phyloP scores from a whole-genome alignment of 1,140 invertebrate species.

The Drosophila ironensis region DNA sequence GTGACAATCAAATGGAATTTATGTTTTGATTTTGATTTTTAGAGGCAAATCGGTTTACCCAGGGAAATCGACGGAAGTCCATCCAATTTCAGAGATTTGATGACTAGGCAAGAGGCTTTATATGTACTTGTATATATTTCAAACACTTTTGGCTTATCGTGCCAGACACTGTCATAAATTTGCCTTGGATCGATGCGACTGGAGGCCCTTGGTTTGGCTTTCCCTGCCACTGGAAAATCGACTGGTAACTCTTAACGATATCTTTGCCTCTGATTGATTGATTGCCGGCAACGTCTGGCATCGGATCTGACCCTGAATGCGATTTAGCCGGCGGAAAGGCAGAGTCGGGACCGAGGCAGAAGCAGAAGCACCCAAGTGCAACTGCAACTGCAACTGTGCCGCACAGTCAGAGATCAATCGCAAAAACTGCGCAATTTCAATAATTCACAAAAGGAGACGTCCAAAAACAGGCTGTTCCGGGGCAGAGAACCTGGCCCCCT shows the following conservation, averaged over 20 bases:
- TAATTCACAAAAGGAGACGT: slow-evolving; percentile 76
- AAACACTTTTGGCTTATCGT: slow-evolving; percentile 9
- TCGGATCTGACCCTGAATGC: slow-evolving; percentile 29
- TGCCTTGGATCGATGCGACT: not conserved
- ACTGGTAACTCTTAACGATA: slow-evolving; percentile 16
- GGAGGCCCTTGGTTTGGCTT: slow-evolving; percentile 6
- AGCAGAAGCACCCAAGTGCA: slow-evolving; percentile 30
- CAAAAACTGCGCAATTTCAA: slow-evolving; percentile 70
- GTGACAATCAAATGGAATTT: not conserved
- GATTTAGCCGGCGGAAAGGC: slow-evolving; percentile 25
- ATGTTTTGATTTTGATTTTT: not conserved
- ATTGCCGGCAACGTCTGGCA: slow-evolving; percentile 49
- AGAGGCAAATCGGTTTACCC: too few species aligned
- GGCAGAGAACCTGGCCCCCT: not conserved
- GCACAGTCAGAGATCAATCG: slow-evolving; percentile 49
- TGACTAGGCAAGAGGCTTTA: too few species aligned
- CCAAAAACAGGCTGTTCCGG: slow-evolving; percentile 5
- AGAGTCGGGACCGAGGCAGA: too few species aligned
- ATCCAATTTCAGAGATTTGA: too few species aligned
- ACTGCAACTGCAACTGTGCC: slow-evolving; percentile 5
- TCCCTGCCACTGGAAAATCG: not conserved
- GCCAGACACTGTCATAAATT: slow-evolving; percentile 29
- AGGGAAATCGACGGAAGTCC: too few species aligned
- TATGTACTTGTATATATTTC: too few species aligned
- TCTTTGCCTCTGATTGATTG: slow-evolving; percentile 65